Evolutionary conservation across 2,888 invertebrate species (phyloP).

Genomic region (Coleophora deauratella): DNA sequence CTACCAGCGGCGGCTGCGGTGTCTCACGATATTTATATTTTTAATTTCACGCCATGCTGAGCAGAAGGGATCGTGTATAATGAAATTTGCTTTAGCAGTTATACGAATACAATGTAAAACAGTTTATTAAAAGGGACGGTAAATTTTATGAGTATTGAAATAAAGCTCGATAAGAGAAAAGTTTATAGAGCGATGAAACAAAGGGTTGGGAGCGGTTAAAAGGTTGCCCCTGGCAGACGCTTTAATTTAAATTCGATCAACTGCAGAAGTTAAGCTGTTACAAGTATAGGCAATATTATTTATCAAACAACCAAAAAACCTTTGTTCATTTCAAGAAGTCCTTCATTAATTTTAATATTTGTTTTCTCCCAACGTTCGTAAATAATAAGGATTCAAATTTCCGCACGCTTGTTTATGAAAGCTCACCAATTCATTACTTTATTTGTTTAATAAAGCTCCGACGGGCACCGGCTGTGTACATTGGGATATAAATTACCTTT

Average conservation of each 20-base stretch:
- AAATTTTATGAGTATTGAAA: too few relatives aligned
- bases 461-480: conserved; percentile 54
- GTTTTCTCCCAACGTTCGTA: conserved; percentile 38
- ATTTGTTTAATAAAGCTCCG: conserved; percentile 67
- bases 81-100: not conserved
- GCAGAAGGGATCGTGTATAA: conserved; percentile 30
- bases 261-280: too few relatives aligned
- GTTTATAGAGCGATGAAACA: too few relatives aligned
- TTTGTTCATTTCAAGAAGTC: conserved; percentile 20
- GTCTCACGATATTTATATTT: conserved; percentile 56
- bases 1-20: conserved; percentile 30
- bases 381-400: conserved; percentile 57
- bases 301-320: conserved; percentile 20
- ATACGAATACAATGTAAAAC: too few relatives aligned
- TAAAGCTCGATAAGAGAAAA: too few relatives aligned
- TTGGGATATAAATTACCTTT: conserved; percentile 68
- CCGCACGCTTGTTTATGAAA: conserved; percentile 54
- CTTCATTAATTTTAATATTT: conserved; percentile 36
- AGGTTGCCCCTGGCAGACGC: too few relatives aligned
- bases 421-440: conserved; percentile 62
- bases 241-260: too few relatives aligned
- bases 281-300: conserved; percentile 8
- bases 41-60: conserved; percentile 48
- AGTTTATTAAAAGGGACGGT: too few relatives aligned
- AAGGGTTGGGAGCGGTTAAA: too few relatives aligned